phyloP scores from a whole-genome alignment of 1,140 invertebrate species.

The Ceratina japonica region DNA sequence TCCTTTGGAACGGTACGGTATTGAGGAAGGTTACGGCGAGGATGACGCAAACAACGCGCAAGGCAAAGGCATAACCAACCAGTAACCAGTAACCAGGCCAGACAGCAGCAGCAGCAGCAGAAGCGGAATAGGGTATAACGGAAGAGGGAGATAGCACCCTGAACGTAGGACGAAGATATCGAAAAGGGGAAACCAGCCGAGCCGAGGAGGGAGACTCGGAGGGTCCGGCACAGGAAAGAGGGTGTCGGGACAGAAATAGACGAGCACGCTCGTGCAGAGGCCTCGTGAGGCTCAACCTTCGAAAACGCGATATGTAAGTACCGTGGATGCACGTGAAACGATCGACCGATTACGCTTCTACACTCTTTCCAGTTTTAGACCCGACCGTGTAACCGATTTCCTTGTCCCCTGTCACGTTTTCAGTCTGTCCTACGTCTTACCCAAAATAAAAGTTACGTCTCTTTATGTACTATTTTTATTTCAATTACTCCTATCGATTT shows the following conservation, averaged over 20 bases:
- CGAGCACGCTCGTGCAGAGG: conserved; percentile 51
- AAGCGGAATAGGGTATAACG: conserved; percentile 35
- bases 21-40: conserved; percentile 48
- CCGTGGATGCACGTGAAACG: conserved; percentile 54
- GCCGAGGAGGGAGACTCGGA: conserved; percentile 25
- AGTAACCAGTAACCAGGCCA: conserved; percentile 42
- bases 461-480: too few relatives aligned
- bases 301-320: conserved; percentile 54
- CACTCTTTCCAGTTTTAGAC: conserved; percentile 49
- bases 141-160: conserved; percentile 59
- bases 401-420: not conserved
- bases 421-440: too few relatives aligned
- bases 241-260: conserved; percentile 69
- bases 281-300: conserved; percentile 61
- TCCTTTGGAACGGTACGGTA: conserved; percentile 35
- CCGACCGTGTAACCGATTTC: conserved; percentile 20
- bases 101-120: conserved; percentile 1
- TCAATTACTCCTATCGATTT: too few relatives aligned
- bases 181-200: conserved; percentile 24
- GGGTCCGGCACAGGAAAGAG: conserved; percentile 63
- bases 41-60: conserved; percentile 59
- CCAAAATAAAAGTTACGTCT: too few relatives aligned
- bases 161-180: conserved; percentile 49
- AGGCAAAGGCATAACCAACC: conserved; percentile 33
- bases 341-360: not conserved